These are phyloP conservation scores for Prorops nasuta DNA, from an alignment of 1,140 invertebrate species.

Conservation along the genomic window DNA sequence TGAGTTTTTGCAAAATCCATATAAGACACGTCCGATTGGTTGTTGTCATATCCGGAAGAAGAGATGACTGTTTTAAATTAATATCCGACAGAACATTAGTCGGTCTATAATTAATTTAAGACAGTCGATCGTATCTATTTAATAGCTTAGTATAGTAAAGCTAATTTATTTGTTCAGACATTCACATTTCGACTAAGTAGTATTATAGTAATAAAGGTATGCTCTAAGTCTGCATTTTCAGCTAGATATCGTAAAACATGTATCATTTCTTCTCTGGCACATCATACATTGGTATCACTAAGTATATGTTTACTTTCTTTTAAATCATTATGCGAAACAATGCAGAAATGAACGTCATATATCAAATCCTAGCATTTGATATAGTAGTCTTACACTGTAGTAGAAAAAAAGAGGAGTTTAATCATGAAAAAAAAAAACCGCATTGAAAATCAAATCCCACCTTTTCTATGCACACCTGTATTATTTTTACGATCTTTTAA, in stretches of 20 bases:
- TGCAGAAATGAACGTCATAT: conserved; percentile 36
- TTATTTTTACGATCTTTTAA: conserved; percentile 27
- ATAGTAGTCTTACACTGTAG: conserved; percentile 40
- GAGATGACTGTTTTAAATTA: conserved; percentile 46
- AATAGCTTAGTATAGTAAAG: conserved; percentile 58
- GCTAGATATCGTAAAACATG: conserved; percentile 59
- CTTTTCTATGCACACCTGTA: conserved; percentile 33
- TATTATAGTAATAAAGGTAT: conserved; percentile 59
- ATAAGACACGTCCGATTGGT: conserved; percentile 56
- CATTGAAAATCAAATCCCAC: conserved; percentile 34
- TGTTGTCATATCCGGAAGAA: conserved; percentile 59
- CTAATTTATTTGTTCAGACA: conserved; percentile 59
- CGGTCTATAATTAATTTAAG: conserved; percentile 37
- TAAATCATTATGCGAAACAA: conserved; percentile 50
- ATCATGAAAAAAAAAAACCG: conserved; percentile 34
- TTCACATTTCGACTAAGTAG: conserved; percentile 59
- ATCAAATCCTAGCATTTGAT: conserved; percentile 39
- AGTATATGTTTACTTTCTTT: conserved; percentile 55
- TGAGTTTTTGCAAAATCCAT: conserved; percentile 47
- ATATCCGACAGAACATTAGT: conserved; percentile 23
- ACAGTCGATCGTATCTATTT: conserved; percentile 50
- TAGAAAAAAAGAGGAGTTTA: conserved; percentile 36
- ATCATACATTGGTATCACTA: conserved; percentile 58
- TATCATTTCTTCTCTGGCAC: conserved; percentile 56
- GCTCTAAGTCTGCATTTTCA: conserved; percentile 58